Conservation (phyloP, 2,888 invertebrate genomes). For the Achlya flavicornis region DNA sequence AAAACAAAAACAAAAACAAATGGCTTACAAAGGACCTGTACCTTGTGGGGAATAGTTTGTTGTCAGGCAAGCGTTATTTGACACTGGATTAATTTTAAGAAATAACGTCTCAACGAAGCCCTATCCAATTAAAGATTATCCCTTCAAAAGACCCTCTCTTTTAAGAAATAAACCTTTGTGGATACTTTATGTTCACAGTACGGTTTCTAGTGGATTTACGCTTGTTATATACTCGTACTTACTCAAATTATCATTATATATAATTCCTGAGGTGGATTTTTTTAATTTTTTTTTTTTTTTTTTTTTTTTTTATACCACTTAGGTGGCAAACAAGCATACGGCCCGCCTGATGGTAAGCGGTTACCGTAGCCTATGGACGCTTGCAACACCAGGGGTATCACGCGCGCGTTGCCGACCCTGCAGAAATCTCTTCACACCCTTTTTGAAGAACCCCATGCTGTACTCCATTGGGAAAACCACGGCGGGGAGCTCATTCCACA, state of each 20-base stretch:
- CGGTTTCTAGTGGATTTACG: not conserved
- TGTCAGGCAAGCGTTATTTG: slow-evolving; percentile 25
- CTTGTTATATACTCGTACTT: not conserved
- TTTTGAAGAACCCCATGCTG: too few relatives aligned
- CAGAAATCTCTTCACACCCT: too few relatives aligned
- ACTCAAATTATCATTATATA: not conserved
- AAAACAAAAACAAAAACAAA: not conserved
- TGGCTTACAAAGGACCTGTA: not conserved
- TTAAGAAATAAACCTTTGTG: not conserved
- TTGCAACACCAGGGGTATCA: too few relatives aligned
- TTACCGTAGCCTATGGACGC: too few relatives aligned
- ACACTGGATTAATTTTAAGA: slow-evolving; percentile 32
- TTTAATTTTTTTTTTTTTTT: too few relatives aligned
- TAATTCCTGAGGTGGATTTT: not conserved
- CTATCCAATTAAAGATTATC: slow-evolving; percentile 36
- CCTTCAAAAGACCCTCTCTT: slow-evolving; percentile 22
- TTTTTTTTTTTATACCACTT: too few relatives aligned
- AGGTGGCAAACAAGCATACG: too few relatives aligned
- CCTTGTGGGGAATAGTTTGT: not conserved
- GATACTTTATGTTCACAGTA: not conserved
- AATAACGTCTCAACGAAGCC: slow-evolving; percentile 23
- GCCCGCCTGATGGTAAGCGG: too few relatives aligned
- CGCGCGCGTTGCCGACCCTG: too few relatives aligned
- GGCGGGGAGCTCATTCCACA: too few relatives aligned
- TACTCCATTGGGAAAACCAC: too few relatives aligned